Percentiles rank a stretch among this genome's conserved stretches.
Evolutionary conservation across 1,140 invertebrate species (phyloP).

Genomic region (Drosophila quadrilineata): DNA sequence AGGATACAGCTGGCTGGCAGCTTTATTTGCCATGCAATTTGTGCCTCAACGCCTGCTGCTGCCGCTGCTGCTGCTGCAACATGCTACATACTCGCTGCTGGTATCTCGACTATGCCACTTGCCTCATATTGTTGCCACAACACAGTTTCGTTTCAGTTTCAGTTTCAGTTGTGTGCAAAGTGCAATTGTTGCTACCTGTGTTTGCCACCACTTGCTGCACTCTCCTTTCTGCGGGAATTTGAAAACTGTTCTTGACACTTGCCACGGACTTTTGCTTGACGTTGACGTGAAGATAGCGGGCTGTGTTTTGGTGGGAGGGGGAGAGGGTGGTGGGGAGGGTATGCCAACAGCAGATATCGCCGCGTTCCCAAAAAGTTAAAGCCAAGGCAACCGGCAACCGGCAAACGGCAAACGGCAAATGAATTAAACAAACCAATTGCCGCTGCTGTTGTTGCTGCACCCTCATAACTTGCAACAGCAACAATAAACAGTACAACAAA

Average conservation of each 20-base stretch:
- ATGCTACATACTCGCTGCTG: too few relatives aligned
- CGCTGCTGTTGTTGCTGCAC: conserved; percentile 8
- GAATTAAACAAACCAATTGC: conserved; percentile 33
- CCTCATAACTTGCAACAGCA: conserved; percentile 28
- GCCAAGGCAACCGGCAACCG: conserved; percentile 24
- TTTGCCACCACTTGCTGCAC: too few relatives aligned
- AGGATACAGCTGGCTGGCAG: conserved; percentile 11
- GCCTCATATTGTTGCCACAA: too few relatives aligned
- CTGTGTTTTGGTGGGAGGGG: conserved; percentile 5
- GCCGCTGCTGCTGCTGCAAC: conserved; percentile 14
- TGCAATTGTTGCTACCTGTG: conserved; percentile 47
- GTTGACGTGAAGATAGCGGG: conserved; percentile 1
- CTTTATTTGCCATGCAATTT: conserved; percentile 46
- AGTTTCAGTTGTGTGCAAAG: conserved; percentile 41
- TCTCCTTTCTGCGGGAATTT: conserved; percentile 17
- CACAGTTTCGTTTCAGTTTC: too few relatives aligned
- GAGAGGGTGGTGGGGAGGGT: conserved; percentile 19
- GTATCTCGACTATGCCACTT: too few relatives aligned
- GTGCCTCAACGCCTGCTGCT: conserved; percentile 40
- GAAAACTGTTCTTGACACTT: conserved; percentile 43
- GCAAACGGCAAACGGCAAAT: conserved; percentile 26
- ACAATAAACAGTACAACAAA: conserved; percentile 28
- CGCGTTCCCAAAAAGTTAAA: conserved; percentile 6
- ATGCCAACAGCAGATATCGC: conserved; percentile 17
- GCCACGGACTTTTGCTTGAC: conserved; percentile 18